These are phyloP conservation scores for Gallinago undulata DNA, from an alignment of 2,113 vertebrate species.

Conservation along the genomic window DNA sequence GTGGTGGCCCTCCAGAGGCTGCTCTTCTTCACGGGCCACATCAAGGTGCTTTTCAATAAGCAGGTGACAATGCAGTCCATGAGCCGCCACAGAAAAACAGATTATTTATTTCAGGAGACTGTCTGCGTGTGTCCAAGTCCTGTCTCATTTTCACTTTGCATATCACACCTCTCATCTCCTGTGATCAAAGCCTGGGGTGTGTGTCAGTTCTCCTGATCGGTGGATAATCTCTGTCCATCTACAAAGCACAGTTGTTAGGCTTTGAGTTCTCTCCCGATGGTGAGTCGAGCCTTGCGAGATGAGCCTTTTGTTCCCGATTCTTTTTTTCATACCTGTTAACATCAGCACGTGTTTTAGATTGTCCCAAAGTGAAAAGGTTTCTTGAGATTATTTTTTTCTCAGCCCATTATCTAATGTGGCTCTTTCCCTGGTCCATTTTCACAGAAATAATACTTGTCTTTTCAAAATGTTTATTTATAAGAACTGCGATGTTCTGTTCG, in stretches of 20 bases:
- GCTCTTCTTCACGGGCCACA: not conserved
- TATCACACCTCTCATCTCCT: not conserved
- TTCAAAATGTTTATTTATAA: not conserved
- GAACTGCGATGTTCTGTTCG: not conserved
- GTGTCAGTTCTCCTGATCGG: not conserved
- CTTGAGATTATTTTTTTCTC: not conserved
- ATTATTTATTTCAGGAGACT: not conserved
- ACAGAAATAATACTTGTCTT: not conserved
- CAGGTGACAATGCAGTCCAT: not conserved
- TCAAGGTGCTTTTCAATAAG: not conserved
- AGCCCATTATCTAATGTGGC: not conserved
- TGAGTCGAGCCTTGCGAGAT: not conserved
- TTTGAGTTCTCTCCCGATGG: not conserved
- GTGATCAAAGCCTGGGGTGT: not conserved
- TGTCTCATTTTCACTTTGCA: not conserved
- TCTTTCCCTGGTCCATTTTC: not conserved
- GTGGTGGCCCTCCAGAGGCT: not conserved
- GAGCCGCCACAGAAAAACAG: not conserved
- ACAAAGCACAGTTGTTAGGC: not conserved
- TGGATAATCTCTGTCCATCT: not conserved
- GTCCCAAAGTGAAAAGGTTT: not conserved
- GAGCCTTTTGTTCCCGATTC: not conserved
- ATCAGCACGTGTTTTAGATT: not conserved
- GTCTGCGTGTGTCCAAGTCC: not conserved
- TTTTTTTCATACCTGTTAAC: not conserved